These are phyloP conservation scores for Colletes collaris DNA, from an alignment of 2,888 invertebrate genomes.

Conservation along the genomic window DNA sequence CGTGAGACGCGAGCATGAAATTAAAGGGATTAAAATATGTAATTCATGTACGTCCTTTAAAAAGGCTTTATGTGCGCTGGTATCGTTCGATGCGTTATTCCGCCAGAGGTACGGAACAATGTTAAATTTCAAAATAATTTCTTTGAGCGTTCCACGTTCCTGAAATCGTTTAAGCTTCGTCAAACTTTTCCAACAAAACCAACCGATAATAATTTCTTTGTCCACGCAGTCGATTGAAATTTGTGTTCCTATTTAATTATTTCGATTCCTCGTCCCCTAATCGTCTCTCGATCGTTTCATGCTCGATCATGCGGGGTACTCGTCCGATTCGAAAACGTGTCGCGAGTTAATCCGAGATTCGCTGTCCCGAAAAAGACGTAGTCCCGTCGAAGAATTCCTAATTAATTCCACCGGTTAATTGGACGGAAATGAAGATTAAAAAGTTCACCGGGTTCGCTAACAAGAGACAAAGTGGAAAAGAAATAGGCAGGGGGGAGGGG, in stretches of 20 bases:
- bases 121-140: not conserved
- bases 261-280: no score
- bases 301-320: no score
- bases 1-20: slow-evolving; percentile 17
- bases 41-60: slow-evolving; percentile 14
- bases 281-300: no score
- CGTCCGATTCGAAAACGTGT: not conserved
- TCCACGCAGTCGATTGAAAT: no score
- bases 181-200: no score
- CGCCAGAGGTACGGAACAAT: not conserved
- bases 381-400: slow-evolving; percentile 65
- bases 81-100: slow-evolving; percentile 3
- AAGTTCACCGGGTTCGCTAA: slow-evolving; percentile 74
- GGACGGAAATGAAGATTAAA: slow-evolving; percentile 81
- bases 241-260: no score
- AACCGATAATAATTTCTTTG: no score
- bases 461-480: slow-evolving; percentile 71
- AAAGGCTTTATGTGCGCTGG: not conserved
- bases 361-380: not conserved
- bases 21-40: slow-evolving; percentile 43
- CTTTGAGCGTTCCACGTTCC: no score
- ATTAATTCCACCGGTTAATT: slow-evolving; percentile 79
- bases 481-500: slow-evolving; percentile 41
- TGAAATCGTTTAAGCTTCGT: no score
- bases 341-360: slow-evolving; percentile 17